Conservation (phyloP, 2,888 invertebrate genomes). For the Eupeodes luniger region DNA sequence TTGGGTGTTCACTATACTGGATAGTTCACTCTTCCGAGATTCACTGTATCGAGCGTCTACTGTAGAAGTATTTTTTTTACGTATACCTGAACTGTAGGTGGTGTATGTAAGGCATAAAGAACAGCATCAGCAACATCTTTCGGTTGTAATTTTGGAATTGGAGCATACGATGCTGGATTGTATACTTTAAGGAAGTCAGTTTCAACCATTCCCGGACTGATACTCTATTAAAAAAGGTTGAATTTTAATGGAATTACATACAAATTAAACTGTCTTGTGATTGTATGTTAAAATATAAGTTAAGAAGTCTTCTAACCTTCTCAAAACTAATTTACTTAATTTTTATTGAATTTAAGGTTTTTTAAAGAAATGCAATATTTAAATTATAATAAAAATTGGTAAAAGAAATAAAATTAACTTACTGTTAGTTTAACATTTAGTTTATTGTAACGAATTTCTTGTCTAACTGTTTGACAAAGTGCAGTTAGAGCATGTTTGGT, state of each 20-base stretch:
- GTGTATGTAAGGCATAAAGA: slow-evolving; percentile 87
- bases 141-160: slow-evolving; percentile 84
- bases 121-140: slow-evolving; percentile 88
- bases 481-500: slow-evolving; percentile 86
- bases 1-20: too few relatives aligned
- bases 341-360: too few relatives aligned
- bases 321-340: too few relatives aligned
- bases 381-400: not conserved
- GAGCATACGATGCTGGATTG: slow-evolving; percentile 80
- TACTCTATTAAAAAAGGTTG: slow-evolving; percentile 84
- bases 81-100: slow-evolving; percentile 86
- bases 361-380: too few relatives aligned
- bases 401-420: slow-evolving; percentile 77
- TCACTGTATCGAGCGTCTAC: too few relatives aligned
- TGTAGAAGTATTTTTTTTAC: not conserved
- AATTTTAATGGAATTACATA: too few relatives aligned
- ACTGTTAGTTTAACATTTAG: slow-evolving; percentile 84
- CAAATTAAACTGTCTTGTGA: too few relatives aligned
- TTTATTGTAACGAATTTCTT: slow-evolving; percentile 85
- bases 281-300: too few relatives aligned
- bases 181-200: slow-evolving; percentile 85
- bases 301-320: too few relatives aligned
- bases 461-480: slow-evolving; percentile 86
- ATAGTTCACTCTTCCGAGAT: too few relatives aligned
- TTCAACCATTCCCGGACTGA: slow-evolving; percentile 87